Percentiles rank a stretch among this genome's conserved stretches.
phyloP scores from a whole-genome alignment of 2,888 invertebrate species.

The Phoenoteleia sp. region DNA sequence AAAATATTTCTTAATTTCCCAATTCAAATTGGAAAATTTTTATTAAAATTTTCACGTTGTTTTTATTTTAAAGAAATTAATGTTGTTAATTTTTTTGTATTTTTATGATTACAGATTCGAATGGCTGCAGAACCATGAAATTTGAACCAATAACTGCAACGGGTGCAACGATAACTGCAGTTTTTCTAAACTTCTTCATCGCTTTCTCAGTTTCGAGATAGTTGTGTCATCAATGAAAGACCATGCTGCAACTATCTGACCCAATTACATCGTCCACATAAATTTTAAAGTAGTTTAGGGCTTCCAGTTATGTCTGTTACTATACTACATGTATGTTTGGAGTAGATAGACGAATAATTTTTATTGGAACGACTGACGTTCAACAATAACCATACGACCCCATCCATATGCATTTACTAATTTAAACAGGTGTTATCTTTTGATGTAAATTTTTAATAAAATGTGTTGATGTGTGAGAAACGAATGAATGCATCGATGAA shows the following conservation, averaged over 20 bases:
- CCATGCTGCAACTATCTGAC: conserved; percentile 79
- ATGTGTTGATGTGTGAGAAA: conserved; percentile 75
- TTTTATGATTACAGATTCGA: conserved; percentile 73
- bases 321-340: conserved; percentile 81
- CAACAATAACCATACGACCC: conserved; percentile 62
- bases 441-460: conserved; percentile 84
- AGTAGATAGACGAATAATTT: conserved; percentile 85
- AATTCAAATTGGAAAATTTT: too few relatives aligned
- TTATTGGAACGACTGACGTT: conserved; percentile 74
- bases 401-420: conserved; percentile 80
- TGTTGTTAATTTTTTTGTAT: too few relatives aligned
- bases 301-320: conserved; percentile 86
- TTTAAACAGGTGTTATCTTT: conserved; percentile 84
- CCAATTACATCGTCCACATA: conserved; percentile 86
- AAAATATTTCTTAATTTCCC: too few relatives aligned
- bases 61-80: too few relatives aligned
- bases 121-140: conserved; percentile 60
- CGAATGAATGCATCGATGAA: conserved; percentile 46
- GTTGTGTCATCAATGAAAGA: conserved; percentile 70
- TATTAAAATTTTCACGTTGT: too few relatives aligned
- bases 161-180: conserved; percentile 29
- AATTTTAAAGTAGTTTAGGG: conserved; percentile 86
- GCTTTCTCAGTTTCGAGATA: conserved; percentile 65
- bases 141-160: conserved; percentile 50
- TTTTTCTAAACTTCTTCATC: conserved; percentile 70